Conservation (phyloP, 2,113 vertebrate species). For the Macroglossus sobrinus region DNA sequence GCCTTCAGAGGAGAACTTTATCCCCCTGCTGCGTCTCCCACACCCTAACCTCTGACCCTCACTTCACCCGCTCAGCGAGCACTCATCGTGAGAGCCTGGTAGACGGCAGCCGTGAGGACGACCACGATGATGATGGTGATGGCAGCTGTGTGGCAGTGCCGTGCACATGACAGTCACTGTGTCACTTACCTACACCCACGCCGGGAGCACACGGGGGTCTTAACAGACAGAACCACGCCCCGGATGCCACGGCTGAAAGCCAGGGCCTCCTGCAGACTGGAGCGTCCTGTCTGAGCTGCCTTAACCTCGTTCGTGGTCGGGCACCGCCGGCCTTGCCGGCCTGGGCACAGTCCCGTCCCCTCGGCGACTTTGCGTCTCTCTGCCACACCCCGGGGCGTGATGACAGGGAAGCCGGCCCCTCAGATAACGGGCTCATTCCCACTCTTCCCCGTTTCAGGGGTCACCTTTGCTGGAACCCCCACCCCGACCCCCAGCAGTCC, state of each 20-base stretch:
- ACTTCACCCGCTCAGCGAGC: neutral
- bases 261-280: neutral
- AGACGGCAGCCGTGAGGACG: neutral
- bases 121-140: neutral
- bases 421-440: neutral
- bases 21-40: neutral
- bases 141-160: neutral
- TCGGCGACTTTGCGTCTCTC: neutral
- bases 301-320: neutral
- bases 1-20: neutral
- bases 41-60: neutral
- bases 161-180: rapidly evolving
- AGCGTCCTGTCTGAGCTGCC: neutral
- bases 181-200: neutral
- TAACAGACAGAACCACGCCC: neutral
- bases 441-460: neutral
- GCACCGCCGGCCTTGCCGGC: neutral
- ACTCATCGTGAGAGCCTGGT: neutral
- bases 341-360: neutral
- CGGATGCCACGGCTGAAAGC: neutral
- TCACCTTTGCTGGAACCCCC: neutral
- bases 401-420: rapidly evolving
- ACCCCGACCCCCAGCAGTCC: too few species aligned
- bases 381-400: neutral
- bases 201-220: neutral